Percentiles rank a stretch among this genome's conserved stretches.
Conservation (phyloP, 1,140 invertebrate genomes). For the Drosophila sproati region DNA sequence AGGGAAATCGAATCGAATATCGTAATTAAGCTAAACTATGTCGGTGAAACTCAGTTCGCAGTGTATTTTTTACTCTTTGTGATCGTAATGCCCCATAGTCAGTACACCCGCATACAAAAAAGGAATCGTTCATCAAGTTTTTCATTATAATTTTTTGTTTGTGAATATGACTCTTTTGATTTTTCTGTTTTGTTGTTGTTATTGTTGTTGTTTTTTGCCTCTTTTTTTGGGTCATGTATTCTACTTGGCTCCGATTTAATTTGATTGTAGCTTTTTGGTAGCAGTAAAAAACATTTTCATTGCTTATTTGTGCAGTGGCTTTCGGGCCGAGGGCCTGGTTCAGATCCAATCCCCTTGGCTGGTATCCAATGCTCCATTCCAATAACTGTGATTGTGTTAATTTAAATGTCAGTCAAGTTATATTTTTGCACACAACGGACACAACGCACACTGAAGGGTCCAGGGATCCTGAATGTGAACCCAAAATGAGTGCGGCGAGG, state of each 20-base stretch:
- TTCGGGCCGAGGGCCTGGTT: slow-evolving; percentile 42
- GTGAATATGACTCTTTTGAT: slow-evolving; percentile 4
- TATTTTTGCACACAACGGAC: slow-evolving; percentile 70
- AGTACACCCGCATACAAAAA: slow-evolving; percentile 24
- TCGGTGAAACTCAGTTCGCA: neutral
- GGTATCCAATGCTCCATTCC: slow-evolving; percentile 69
- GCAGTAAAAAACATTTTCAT: slow-evolving; percentile 48
- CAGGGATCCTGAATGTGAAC: slow-evolving; percentile 51
- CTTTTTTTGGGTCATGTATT: slow-evolving; percentile 17
- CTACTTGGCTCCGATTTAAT: slow-evolving; percentile 25
- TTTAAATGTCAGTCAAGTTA: slow-evolving; percentile 83
- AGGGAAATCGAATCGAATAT: too few species aligned
- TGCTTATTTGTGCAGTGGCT: slow-evolving; percentile 59
- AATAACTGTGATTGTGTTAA: slow-evolving; percentile 83
- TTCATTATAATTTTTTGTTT: slow-evolving; percentile 47
- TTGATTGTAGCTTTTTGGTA: slow-evolving; percentile 22
- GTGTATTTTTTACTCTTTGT: slow-evolving; percentile 11
- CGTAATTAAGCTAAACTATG: too few species aligned
- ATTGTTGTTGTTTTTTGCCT: neutral
- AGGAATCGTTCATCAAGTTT: slow-evolving; percentile 69
- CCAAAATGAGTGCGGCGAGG: slow-evolving; percentile 2
- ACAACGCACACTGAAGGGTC: slow-evolving; percentile 20
- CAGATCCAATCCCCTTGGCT: slow-evolving; percentile 27
- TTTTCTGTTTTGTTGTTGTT: slow-evolving; percentile 1
- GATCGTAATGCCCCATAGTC: slow-evolving; percentile 6